These are phyloP conservation scores for Altica lythri DNA, from an alignment of 2,888 invertebrate genomes.

Conservation along the genomic window DNA sequence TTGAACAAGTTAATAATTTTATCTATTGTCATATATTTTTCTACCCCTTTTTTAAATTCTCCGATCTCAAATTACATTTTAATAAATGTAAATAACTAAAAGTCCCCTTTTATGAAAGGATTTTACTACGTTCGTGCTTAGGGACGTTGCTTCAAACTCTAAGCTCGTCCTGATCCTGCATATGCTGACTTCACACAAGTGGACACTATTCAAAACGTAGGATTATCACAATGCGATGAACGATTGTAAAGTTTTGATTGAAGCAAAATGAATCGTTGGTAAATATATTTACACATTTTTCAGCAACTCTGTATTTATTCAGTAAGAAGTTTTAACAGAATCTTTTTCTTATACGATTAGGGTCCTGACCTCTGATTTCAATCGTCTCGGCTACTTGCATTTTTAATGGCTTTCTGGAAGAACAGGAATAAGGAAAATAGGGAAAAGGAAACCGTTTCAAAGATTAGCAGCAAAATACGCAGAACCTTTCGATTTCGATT, in stretches of 20 bases:
- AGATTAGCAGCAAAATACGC: conserved; percentile 39
- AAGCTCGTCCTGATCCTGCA: conserved; percentile 37
- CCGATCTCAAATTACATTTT: too few species aligned
- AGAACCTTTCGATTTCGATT: conserved; percentile 43
- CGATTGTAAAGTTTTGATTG: conserved; percentile 17
- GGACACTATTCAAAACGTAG: conserved; percentile 35
- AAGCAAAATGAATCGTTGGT: conserved; percentile 15
- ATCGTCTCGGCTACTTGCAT: conserved; percentile 20
- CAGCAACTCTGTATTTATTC: too few species aligned
- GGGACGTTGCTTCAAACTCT: conserved; percentile 28
- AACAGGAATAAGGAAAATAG: conserved; percentile 29
- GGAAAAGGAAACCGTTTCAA: conserved; percentile 36
- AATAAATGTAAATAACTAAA: not conserved
- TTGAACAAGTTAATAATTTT: too few species aligned
- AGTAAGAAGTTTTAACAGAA: too few species aligned
- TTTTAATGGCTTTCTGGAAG: conserved; percentile 28
- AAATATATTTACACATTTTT: conserved; percentile 7
- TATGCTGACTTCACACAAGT: conserved; percentile 53
- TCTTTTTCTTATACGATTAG: conserved; percentile 15
- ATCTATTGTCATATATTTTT: too few species aligned
- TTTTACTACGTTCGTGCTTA: too few species aligned
- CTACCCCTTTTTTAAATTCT: too few species aligned
- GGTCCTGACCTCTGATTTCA: conserved; percentile 22
- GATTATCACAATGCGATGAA: conserved; percentile 27
- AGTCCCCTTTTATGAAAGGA: too few species aligned